phyloP scores from a whole-genome alignment of 2,797 vertebrate species.

The Mus spretus region DNA sequence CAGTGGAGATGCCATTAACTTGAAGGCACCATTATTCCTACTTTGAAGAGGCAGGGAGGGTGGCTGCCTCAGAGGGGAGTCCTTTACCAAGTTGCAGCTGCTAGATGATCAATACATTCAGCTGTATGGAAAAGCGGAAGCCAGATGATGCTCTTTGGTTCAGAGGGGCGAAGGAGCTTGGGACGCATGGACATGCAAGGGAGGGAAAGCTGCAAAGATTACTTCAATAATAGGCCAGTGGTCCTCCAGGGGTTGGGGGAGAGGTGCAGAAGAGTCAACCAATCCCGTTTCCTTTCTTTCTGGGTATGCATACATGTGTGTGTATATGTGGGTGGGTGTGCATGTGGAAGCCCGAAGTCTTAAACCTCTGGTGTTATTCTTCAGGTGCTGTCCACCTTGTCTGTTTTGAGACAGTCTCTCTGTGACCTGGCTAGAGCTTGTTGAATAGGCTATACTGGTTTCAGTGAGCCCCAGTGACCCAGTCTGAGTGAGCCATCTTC shows the following conservation, averaged over 20 bases:
- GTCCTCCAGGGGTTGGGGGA: not conserved
- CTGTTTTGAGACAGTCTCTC: not conserved
- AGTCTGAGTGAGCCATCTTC: not conserved
- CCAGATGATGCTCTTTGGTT: not conserved
- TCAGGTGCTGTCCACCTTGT: not conserved
- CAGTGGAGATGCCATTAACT: conserved; percentile 80
- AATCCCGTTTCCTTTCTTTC: not conserved
- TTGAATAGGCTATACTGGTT: not conserved
- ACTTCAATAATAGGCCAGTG: not conserved
- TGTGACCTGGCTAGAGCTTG: not conserved
- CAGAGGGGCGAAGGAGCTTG: not conserved
- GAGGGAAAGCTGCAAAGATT: not conserved
- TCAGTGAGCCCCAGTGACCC: not conserved
- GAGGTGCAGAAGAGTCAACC: not conserved
- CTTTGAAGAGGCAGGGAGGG: conserved; percentile 23
- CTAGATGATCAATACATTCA: conserved; percentile 65
- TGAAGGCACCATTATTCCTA: conserved; percentile 75
- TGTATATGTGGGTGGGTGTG: not conserved
- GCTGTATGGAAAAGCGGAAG: not conserved
- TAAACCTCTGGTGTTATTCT: not conserved
- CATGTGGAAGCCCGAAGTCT: not conserved
- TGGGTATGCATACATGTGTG: not conserved
- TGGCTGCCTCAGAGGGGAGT: conserved; percentile 15
- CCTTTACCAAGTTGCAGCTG: conserved; percentile 49
- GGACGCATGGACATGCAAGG: not conserved